Percentiles rank a stretch among this genome's conserved stretches.
These are phyloP conservation scores for Bagarius yarrelli DNA, from an alignment of 2,113 vertebrate species.

Conservation along the genomic window DNA sequence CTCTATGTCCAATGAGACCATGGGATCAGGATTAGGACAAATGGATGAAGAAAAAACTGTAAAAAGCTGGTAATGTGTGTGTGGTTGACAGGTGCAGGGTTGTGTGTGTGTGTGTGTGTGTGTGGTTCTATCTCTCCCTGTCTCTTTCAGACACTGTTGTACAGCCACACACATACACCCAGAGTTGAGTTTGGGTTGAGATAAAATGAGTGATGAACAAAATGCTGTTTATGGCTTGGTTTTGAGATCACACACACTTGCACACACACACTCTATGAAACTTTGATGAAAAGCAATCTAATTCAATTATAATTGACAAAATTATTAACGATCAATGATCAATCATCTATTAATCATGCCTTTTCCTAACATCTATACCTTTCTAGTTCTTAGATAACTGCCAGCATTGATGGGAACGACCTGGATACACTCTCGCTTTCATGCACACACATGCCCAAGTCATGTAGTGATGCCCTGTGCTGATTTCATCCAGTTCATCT, in stretches of 20 bases:
- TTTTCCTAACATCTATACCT: not conserved
- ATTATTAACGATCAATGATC: no score
- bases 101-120: not conserved
- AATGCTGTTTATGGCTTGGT: slow-evolving; percentile 70
- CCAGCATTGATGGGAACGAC: not conserved
- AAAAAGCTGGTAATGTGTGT: not conserved
- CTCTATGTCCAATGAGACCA: no score
- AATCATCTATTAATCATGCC: no score
- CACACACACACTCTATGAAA: not conserved
- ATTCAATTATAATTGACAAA: no score
- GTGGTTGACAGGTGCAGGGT: not conserved
- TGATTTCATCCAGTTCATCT: not conserved
- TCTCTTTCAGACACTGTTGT: no score
- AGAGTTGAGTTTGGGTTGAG: slow-evolving; percentile 78
- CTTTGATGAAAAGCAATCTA: no score
- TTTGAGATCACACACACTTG: slow-evolving; percentile 64
- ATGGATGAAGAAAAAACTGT: not conserved
- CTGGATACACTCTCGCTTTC: not conserved
- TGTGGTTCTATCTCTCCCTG: not conserved
- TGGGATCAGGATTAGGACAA: not conserved
- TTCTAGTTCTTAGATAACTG: not conserved
- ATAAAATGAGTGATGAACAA: slow-evolving; percentile 70
- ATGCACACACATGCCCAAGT: not conserved
- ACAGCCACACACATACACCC: slow-evolving; percentile 7
- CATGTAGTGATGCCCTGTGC: not conserved